phyloP scores from a whole-genome alignment of 2,888 invertebrate species.

The Xylophagus ater region DNA sequence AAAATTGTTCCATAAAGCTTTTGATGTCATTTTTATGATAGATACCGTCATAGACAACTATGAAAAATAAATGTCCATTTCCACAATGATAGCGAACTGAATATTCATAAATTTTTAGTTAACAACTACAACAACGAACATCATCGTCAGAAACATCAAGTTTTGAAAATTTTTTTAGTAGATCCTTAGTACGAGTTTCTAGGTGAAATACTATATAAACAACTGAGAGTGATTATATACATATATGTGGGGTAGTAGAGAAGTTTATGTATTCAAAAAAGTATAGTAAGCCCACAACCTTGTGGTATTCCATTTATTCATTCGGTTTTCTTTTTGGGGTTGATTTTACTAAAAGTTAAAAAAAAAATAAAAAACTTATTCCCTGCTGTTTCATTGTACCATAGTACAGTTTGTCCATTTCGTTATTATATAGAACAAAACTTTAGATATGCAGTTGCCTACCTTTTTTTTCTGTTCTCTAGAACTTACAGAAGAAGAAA shows the following conservation, averaged over 20 bases:
- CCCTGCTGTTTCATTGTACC: too few relatives aligned
- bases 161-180: too few relatives aligned
- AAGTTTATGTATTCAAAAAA: not conserved
- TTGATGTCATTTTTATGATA: too few relatives aligned
- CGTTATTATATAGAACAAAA: too few relatives aligned
- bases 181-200: too few relatives aligned
- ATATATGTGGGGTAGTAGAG: not conserved
- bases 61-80: constrained; percentile 15
- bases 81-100: constrained; percentile 13
- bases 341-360: too few relatives aligned
- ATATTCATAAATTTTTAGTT: constrained; percentile 16
- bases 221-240: not conserved
- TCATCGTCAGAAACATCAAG: constrained; percentile 9
- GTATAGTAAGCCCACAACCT: constrained; percentile 1
- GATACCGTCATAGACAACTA: too few relatives aligned
- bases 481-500: constrained; percentile 2
- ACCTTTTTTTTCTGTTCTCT: not conserved
- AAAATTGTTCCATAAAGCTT: too few relatives aligned
- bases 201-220: not conserved
- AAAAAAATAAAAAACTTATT: too few relatives aligned
- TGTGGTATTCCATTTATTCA: too few relatives aligned
- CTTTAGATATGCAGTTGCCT: not conserved
- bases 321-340: too few relatives aligned
- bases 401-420: too few relatives aligned
- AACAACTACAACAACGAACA: constrained; percentile 12